Evolutionary conservation across 2,113 vertebrate genomes (phyloP), one percentile per base, ranked within the genome.

Genomic region (Thamnaconus septentrionalis): DNA sequence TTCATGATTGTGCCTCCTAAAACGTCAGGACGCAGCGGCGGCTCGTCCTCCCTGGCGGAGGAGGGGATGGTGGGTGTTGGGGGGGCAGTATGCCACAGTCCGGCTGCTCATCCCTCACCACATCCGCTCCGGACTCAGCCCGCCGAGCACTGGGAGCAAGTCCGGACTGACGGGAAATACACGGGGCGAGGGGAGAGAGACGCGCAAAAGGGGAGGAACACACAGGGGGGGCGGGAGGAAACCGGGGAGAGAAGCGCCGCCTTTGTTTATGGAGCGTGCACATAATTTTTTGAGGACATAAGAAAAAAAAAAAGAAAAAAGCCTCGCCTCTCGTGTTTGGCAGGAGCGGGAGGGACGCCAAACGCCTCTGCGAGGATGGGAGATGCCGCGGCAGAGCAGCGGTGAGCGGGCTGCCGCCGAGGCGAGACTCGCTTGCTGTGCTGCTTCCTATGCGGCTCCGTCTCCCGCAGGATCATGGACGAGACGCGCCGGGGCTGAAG

Each of bases 11-110:
- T 66, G 82, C 71, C 79, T 80, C 69, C 41, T 1, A 4, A 4
- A 69, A 88, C 89, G 87, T 90, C 80, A 89, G 80, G 82, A 83
- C 83, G 80, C 82, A 80, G 83, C 68, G 66, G 71, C 73, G 69
- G 75, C 78, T 83, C 70, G 76, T 64, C 63, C 80, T 80, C 73
- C 58, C 66, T 50, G 73, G 64, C 71, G 69, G 83, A 73, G 72
- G 71, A 71, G 60, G 61, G 73, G 69, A 56, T 67, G 56, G 62
- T 68, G 60, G 72, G 18, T 31, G 18, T 31, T 31, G 40, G n/a
- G 73, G 67, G 72, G 75, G 80, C 68, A 77, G 65, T 69, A 71
- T 81, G 84, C 69, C 69, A 78, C 77, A 85, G 73, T 72, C 72
- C 59, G 79, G 73, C 56, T 76, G 71, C 79, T 61, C 74, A 69